Evolutionary conservation across 2,113 vertebrate genomes (phyloP).

Genomic region (Perca flavescens): DNA sequence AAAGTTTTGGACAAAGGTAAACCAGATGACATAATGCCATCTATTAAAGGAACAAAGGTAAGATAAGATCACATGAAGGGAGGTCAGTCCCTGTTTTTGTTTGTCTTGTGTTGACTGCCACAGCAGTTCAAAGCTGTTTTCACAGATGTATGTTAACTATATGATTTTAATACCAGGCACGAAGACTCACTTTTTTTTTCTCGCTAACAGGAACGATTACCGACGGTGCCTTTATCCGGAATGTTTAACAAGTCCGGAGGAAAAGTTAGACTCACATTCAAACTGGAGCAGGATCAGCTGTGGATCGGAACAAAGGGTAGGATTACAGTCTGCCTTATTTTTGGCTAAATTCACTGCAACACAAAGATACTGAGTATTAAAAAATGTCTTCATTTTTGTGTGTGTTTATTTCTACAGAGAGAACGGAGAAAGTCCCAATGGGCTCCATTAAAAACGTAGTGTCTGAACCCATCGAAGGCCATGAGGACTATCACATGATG

Average conservation of each 20-base stretch:
- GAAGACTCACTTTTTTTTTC: conserved; percentile 14
- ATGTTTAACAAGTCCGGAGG: conserved; percentile 99
- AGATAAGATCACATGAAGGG: conserved; percentile 71
- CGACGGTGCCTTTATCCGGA: conserved; percentile 95
- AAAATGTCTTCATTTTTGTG: not conserved
- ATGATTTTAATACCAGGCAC: not conserved
- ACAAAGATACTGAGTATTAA: not conserved
- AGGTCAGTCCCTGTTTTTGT: not conserved
- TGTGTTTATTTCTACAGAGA: conserved; percentile 85
- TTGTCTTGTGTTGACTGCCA: not conserved
- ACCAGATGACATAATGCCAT: conserved; percentile 96
- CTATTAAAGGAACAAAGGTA: conserved; percentile 96
- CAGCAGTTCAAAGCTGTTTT: not conserved
- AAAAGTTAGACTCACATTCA: conserved; percentile 97
- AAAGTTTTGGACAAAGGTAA: conserved; percentile 99
- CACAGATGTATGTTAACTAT: not conserved
- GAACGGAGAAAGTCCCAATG: conserved; percentile 99
- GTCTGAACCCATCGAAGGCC: conserved; percentile 97
- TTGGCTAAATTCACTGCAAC: not conserved
- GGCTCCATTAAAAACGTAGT: conserved; percentile 99
- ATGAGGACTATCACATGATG: conserved; percentile 99
- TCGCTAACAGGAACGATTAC: conserved; percentile 91
- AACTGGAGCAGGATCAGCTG: conserved; percentile 98
- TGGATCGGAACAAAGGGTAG: conserved; percentile 99
- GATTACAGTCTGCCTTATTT: conserved; percentile 7